These are phyloP conservation scores for Aporrectodea caliginosa DNA, from an alignment of 1,140 invertebrate species.

Conservation along the genomic window DNA sequence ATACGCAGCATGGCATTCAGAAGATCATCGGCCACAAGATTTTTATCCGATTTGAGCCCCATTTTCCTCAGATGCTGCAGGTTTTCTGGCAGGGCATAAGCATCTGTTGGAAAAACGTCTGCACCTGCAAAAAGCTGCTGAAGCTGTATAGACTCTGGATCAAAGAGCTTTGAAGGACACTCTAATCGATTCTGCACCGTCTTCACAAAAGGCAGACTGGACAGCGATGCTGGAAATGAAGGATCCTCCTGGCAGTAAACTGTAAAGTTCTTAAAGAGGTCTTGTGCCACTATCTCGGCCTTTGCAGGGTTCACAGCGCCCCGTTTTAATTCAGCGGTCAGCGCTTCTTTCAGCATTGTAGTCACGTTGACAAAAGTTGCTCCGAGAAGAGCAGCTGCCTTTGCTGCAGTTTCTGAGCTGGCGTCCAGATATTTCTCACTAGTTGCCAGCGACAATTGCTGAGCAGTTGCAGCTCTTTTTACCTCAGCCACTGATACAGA, in stretches of 20 bases:
- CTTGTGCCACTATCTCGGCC: background rate
- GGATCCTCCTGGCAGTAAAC: background rate
- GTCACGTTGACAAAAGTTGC: background rate
- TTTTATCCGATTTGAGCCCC: background rate
- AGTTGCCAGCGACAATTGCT: background rate
- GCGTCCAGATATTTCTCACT: background rate
- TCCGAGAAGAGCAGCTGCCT: background rate
- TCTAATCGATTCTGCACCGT: background rate
- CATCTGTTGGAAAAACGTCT: background rate
- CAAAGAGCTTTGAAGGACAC: background rate
- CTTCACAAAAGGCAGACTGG: background rate
- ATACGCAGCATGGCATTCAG: background rate
- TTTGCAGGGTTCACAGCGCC: background rate
- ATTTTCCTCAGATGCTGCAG: slow-evolving; percentile 5
- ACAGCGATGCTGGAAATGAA: background rate
- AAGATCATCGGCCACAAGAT: slow-evolving; percentile 8
- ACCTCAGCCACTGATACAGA: background rate
- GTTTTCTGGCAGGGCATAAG: slow-evolving; percentile 1
- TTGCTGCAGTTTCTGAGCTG: background rate
- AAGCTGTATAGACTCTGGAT: background rate
- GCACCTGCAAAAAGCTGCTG: background rate
- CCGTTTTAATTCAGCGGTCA: background rate
- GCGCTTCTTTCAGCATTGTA: background rate
- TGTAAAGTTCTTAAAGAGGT: background rate
- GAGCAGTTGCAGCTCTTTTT: background rate